These are phyloP conservation scores for Nothobranchius furzeri DNA, from an alignment of 2,113 vertebrate genomes.

Conservation along the genomic window DNA sequence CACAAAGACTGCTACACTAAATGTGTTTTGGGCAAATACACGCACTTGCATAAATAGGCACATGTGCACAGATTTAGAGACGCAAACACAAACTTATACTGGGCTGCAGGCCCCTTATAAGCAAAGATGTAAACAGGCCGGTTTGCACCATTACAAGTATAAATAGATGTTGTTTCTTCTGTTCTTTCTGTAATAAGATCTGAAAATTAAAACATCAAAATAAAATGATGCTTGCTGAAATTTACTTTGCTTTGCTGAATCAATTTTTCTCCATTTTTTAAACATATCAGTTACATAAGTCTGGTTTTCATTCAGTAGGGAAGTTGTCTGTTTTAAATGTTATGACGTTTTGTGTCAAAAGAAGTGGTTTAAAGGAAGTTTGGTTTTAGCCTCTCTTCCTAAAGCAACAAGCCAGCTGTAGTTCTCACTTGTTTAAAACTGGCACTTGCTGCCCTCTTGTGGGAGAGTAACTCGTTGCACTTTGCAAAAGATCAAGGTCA, in stretches of 20 bases:
- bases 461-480: neutral
- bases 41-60: slow-evolving; percentile 50
- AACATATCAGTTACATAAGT: neutral
- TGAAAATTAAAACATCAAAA: slow-evolving; percentile 2
- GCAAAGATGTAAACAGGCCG: slow-evolving; percentile 30
- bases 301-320: neutral
- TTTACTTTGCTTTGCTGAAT: neutral
- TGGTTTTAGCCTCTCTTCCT: neutral
- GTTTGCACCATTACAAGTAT: slow-evolving; percentile 12
- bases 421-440: neutral
- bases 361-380: no score
- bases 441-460: slow-evolving; percentile 47
- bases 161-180: neutral
- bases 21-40: slow-evolving; percentile 60
- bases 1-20: slow-evolving; percentile 44
- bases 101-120: slow-evolving; percentile 20
- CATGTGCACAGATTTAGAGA: slow-evolving; percentile 38
- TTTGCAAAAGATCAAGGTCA: neutral
- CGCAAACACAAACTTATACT: slow-evolving; percentile 11
- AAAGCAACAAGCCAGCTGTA: neutral
- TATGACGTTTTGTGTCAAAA: neutral
- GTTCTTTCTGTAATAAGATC: neutral
- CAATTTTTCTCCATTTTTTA: no score
- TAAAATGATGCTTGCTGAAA: neutral
- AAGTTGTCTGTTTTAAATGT: neutral